Percentiles rank a stretch among this genome's conserved stretches.
These are phyloP conservation scores for Tachycineta bicolor DNA, from an alignment of 2,113 vertebrate genomes.

Conservation along the genomic window DNA sequence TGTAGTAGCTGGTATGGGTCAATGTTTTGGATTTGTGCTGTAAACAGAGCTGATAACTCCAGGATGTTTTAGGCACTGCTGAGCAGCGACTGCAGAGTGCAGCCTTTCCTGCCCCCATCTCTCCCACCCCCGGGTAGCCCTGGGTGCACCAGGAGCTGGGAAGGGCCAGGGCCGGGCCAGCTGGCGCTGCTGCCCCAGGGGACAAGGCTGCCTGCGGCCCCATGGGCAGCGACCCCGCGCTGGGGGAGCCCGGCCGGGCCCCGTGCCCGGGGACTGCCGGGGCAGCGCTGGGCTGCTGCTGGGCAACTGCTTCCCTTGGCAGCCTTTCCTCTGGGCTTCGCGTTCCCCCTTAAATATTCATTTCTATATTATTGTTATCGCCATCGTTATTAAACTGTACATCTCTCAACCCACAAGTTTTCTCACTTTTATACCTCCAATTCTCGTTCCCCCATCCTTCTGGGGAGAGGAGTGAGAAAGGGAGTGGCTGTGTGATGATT, in stretches of 20 bases:
- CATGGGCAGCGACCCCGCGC: neutral
- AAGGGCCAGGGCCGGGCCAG: neutral
- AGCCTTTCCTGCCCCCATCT: neutral
- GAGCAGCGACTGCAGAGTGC: neutral
- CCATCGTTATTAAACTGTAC: neutral
- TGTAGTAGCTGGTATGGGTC: neutral
- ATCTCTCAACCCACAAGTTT: neutral
- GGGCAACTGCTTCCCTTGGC: too few relatives aligned
- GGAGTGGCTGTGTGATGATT: neutral
- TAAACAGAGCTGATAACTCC: neutral
- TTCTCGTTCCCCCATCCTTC: neutral
- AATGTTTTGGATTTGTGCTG: neutral
- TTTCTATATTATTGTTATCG: neutral
- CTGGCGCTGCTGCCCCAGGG: neutral
- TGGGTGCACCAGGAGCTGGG: neutral
- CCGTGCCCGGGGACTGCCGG: neutral
- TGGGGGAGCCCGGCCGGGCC: neutral
- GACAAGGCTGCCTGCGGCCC: rapidly evolving
- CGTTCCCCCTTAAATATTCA: neutral
- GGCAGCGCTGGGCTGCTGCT: neutral
- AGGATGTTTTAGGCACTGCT: neutral
- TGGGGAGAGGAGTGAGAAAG: neutral
- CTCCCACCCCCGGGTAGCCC: neutral
- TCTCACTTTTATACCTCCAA: neutral
- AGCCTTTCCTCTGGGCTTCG: neutral